A percentile compares a stretch with the other conserved stretches of the same genome.
Conservation (phyloP, 2,113 vertebrate species). For the Chaenocephalus aceratus region DNA sequence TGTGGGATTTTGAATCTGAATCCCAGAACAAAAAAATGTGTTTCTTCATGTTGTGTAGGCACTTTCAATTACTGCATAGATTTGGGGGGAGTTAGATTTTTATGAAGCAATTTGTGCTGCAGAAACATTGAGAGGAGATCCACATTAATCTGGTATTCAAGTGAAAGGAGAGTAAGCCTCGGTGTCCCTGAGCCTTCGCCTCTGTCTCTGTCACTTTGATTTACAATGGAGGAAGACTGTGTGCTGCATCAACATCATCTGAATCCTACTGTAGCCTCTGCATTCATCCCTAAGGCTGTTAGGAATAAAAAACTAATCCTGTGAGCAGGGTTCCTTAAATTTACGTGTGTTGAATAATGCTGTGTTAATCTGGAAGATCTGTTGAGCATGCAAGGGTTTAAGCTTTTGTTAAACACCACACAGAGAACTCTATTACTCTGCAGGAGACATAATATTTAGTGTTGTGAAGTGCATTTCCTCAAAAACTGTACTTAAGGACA, state of each 20-base stretch:
- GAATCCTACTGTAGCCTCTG: constrained; percentile 59
- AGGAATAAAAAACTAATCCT: constrained; percentile 4
- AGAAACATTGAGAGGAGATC: constrained; percentile 16
- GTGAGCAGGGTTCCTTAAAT: constrained; percentile 2
- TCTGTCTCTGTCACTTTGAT: constrained; percentile 64
- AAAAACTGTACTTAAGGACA: too few species aligned
- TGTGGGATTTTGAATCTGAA: constrained; percentile 21
- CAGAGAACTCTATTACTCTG: not conserved
- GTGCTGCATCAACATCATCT: constrained; percentile 72
- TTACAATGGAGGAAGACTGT: constrained; percentile 56
- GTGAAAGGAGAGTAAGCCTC: constrained; percentile 41
- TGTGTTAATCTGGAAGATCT: constrained; percentile 21
- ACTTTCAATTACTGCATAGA: constrained; percentile 3
- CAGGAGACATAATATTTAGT: not conserved
- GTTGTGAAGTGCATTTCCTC: too few species aligned
- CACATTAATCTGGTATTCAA: constrained; percentile 50
- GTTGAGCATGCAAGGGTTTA: not conserved
- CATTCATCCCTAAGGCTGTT: constrained; percentile 34
- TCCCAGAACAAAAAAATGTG: not conserved
- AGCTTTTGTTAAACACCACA: not conserved
- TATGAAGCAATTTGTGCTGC: constrained; percentile 20
- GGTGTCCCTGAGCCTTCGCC: constrained; percentile 52
- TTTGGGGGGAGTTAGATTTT: not conserved
- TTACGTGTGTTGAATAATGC: not conserved
- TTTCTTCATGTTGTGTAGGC: not conserved